These are phyloP conservation scores for Drosophila fungiperda DNA, from an alignment of 2,888 invertebrate genomes.

Conservation along the genomic window DNA sequence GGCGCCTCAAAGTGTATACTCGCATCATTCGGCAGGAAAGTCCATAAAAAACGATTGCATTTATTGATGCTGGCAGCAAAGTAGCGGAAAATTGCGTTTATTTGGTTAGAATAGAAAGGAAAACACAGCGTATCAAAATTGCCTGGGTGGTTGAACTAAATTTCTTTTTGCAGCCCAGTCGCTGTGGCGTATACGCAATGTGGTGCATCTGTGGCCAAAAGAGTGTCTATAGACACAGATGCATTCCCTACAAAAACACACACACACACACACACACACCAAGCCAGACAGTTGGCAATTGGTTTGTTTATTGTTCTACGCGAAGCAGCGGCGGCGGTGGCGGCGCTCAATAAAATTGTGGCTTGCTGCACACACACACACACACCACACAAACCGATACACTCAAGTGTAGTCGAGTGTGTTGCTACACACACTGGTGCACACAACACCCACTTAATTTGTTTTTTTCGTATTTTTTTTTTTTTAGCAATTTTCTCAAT, in stretches of 20 bases:
- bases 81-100: conserved; percentile 48
- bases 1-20: conserved; percentile 28
- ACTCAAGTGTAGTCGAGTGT: conserved; percentile 1
- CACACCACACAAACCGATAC: background rate
- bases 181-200: conserved; percentile 71
- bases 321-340: conserved; percentile 40
- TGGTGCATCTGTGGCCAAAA: conserved; percentile 14
- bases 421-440: conserved; percentile 15
- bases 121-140: conserved; percentile 37
- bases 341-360: conserved; percentile 64
- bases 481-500: conserved; percentile 65
- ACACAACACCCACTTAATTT: conserved; percentile 16
- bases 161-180: conserved; percentile 23
- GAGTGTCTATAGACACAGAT: background rate
- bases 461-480: conserved; percentile 45
- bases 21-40: conserved; percentile 44
- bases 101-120: conserved; percentile 46
- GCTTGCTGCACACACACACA: conserved; percentile 31
- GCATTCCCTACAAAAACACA: conserved; percentile 8
- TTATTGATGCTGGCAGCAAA: conserved; percentile 56
- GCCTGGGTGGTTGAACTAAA: conserved; percentile 61
- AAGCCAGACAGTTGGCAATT: conserved; percentile 38
- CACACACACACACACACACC: background rate
- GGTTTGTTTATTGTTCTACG: conserved; percentile 63
- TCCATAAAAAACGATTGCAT: conserved; percentile 58